phyloP scores from a whole-genome alignment of 2,797 vertebrate species.

The Borostomias antarcticus region DNA sequence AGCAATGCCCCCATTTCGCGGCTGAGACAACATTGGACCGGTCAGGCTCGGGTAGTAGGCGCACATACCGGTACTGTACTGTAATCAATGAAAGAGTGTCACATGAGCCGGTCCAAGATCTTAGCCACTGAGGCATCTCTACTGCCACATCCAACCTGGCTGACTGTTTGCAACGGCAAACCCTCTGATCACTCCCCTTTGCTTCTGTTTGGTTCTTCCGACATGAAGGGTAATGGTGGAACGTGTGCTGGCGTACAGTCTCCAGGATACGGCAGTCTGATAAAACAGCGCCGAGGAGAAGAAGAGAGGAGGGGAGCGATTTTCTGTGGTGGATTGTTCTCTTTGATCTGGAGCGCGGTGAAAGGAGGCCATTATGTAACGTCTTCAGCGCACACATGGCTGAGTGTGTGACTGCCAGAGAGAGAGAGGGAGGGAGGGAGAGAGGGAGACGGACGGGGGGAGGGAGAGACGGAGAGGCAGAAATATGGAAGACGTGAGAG shows the following conservation, averaged over 20 bases:
- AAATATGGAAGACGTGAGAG: slow-evolving; percentile 45
- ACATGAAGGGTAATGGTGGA: slow-evolving; percentile 55
- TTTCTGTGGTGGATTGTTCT: slow-evolving; percentile 69
- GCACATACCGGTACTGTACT: neutral
- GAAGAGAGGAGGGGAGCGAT: slow-evolving; percentile 63
- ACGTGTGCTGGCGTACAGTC: slow-evolving; percentile 50
- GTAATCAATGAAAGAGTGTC: slow-evolving; percentile 19
- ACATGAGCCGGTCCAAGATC: slow-evolving; percentile 21
- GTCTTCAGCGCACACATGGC: slow-evolving; percentile 81
- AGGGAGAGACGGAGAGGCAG: slow-evolving; percentile 19
- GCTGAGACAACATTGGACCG: too few relatives aligned
- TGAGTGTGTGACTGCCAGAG: slow-evolving; percentile 80
- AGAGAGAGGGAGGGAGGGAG: slow-evolving; percentile 51
- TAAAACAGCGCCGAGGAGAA: slow-evolving; percentile 59
- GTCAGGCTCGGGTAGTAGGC: neutral
- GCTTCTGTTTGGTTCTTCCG: slow-evolving; percentile 55
- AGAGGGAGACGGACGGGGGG: neutral
- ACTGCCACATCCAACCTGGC: slow-evolving; percentile 14
- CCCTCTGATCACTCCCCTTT: slow-evolving; percentile 51
- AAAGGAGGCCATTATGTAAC: slow-evolving; percentile 80
- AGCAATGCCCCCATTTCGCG: too few relatives aligned
- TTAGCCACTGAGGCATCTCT: slow-evolving; percentile 18
- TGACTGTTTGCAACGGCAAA: slow-evolving; percentile 22
- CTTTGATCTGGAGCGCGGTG: slow-evolving; percentile 76
- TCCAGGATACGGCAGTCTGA: slow-evolving; percentile 47